Base-by-base conservation (phyloP, 2,113 vertebrate species). In the Siphamia tubifer region DNA sequence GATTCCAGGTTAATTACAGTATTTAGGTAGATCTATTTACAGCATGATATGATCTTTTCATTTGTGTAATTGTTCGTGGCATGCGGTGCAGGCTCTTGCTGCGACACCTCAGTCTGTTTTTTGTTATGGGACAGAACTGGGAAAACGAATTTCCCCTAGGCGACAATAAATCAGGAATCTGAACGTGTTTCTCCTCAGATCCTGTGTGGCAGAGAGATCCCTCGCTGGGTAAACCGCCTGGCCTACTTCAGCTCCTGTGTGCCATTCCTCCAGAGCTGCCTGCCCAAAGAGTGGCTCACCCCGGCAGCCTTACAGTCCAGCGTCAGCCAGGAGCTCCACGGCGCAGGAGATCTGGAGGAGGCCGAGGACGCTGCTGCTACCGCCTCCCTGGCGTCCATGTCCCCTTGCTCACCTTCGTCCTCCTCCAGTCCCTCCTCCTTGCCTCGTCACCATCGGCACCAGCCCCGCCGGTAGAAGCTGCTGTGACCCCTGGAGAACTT, bases 201-300 rank as follows among this genome's bases (percentile, higher is more conserved):
- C 85, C 94, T 99, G 25, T 99, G 98, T 58, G 98, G 98, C 73
- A 94, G 97, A 65, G 96, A 99, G 91, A 96, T 97, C 86, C 97
- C 98, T 36, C 97, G 96, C 78, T 99, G 98, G 97, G 96, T 99
- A 68, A 99, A 99, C 88, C 94, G 98, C 20, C 94, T 99, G 63
- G 98, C 98, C 83, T 99, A 99, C 93, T 98, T 99, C 94, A 99
- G 98, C 91, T 98, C 98, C 65, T 99, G 98, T 24, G 98, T 99
- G 77, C 97, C 97, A 2, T 99, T 99, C 76, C 95, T 99, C 11
- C 98, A 99, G 94, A 98, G 95, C 90, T 99, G 97, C 83, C 93
- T 99, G 89, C 98, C 98, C 0, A 97, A 96, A 89, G 97, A 99
- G 92, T 99, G 97, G 98, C 93, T 99, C 32, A 99, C 98, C 1